phyloP scores from a whole-genome alignment of 2,113 vertebrate species.

The Lophura nycthemera region DNA sequence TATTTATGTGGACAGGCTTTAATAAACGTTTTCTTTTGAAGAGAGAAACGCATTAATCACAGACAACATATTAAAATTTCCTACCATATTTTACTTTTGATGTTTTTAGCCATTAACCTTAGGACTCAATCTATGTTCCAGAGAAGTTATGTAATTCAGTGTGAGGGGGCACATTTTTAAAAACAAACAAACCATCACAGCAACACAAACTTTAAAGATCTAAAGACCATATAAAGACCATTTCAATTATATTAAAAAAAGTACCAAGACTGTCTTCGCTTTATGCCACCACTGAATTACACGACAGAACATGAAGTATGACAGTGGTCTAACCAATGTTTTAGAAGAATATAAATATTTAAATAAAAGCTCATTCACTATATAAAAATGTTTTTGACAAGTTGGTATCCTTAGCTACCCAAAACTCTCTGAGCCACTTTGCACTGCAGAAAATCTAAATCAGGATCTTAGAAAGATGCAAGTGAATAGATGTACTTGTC shows the following conservation, averaged over 20 bases:
- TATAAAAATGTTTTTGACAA: neutral
- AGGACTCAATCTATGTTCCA: neutral
- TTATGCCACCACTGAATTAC: neutral
- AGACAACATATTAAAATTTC: neutral
- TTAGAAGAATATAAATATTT: neutral
- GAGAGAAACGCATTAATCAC: neutral
- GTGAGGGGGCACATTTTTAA: neutral
- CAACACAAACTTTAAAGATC: neutral
- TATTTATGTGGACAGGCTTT: neutral
- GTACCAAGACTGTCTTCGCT: neutral
- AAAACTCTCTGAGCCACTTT: neutral
- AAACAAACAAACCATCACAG: neutral
- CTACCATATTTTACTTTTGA: neutral
- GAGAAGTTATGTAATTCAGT: neutral
- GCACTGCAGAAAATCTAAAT: neutral
- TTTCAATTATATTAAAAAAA: neutral
- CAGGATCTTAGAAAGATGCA: neutral
- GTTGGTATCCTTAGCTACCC: neutral
- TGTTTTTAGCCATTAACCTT: neutral
- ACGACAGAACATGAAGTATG: no score
- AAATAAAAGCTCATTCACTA: neutral
- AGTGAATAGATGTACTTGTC: neutral
- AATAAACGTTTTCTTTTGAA: neutral
- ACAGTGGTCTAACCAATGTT: neutral
- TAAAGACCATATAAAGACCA: neutral